Conservation (phyloP, 2,113 vertebrate species). For the Marmota flaviventris region DNA sequence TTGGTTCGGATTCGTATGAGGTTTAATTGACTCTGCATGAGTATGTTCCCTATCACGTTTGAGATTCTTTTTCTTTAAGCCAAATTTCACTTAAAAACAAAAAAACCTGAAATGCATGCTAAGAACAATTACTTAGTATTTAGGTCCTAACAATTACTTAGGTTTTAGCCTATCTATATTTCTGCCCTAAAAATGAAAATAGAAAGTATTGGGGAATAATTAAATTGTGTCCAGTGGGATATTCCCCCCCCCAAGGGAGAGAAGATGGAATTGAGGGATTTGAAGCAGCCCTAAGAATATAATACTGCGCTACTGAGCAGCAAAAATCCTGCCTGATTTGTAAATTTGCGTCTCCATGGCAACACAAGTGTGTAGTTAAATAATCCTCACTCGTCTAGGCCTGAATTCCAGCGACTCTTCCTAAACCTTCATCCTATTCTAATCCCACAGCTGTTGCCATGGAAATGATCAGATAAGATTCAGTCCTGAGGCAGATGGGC, state of each 20-base stretch:
- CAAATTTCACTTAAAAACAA: constrained; percentile 25
- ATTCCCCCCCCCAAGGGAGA: background rate
- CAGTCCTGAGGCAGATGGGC: constrained; percentile 88
- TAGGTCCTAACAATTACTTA: background rate
- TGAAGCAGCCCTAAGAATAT: constrained; percentile 78
- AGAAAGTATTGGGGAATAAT: constrained; percentile 36
- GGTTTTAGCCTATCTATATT: background rate
- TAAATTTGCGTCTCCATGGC: constrained; percentile 89
- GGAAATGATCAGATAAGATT: constrained; percentile 91
- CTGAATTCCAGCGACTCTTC: constrained; percentile 89
- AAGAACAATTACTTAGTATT: background rate
- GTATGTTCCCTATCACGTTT: background rate
- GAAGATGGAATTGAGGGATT: constrained; percentile 62
- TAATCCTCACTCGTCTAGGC: constrained; percentile 89
- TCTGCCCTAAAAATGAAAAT: constrained; percentile 53
- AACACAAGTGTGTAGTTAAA: constrained; percentile 85
- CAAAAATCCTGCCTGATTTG: constrained; percentile 86
- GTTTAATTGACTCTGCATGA: background rate
- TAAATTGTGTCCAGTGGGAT: constrained; percentile 14
- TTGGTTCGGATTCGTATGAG: background rate
- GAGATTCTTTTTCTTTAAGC: background rate
- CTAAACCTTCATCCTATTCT: constrained; percentile 89
- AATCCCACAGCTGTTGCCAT: constrained; percentile 91
- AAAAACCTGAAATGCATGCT: constrained; percentile 5
- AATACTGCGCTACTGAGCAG: constrained; percentile 75